Base-by-base conservation (phyloP, 1,140 invertebrate genomes). In the Trachelipus rathkii region DNA sequence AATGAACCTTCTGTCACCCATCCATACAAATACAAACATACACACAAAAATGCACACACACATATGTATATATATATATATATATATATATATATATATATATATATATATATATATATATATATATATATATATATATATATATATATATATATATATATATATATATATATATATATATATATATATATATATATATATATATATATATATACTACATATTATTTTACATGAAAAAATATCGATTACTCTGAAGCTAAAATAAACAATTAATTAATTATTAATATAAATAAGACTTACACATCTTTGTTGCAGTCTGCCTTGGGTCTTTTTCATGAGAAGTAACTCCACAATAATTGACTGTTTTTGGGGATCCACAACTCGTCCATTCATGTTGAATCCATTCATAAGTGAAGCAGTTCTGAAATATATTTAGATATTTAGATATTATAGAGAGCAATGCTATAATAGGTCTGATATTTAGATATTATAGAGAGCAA, bases 311-410 rank as follows among this genome's bases (percentile, higher is more conserved):
- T 85, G 84, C 73, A 85, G 82, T 72, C 85, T 72, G 0, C 83
- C 83, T 77, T 86, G 85, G 66, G 85, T 85, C 81, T 86, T 85
- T 79, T 86, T 86, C 84, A 87, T 83, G 10, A 85, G 80, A 45
- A 85, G 78, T 46, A 86, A 80, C 78, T 85, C 85, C 15, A 85
- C 84, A 44, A 86, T 84, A 43, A 85, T 83, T 68, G 84, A 84
- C 79, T 87, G 86, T 70, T 86, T 86, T 77, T 85, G 83, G 1
- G 84, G 83, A 79, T 85, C 83, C 10, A 86, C 83, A n/a, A 84
- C 82, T 44, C 83, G 13, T 66, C 83, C 79, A 75, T 83, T 82
- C 80, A 84, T 79, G 46, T 74, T 53, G 73, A 74, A 74, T 8
- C 85, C 84, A 75, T 83, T 84, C 75, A 84, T 82, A 44, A 86